phyloP scores from a whole-genome alignment of 2,113 vertebrate genomes.

The Motacilla tschutschensis region DNA sequence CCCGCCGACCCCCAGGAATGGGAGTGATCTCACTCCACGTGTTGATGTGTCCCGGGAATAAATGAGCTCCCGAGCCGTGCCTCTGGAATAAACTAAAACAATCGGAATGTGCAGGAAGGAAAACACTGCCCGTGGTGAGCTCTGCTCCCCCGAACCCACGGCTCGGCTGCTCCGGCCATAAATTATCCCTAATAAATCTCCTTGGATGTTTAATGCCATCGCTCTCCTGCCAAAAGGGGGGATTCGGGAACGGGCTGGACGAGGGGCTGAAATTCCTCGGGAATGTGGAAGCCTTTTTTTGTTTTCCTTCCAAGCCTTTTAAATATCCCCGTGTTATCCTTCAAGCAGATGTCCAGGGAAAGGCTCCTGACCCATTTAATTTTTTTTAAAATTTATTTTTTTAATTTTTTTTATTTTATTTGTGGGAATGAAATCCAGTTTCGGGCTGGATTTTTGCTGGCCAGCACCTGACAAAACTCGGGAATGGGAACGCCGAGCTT shows the following conservation, averaged over 20 bases:
- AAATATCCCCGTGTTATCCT: conserved; percentile 76
- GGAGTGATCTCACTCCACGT: conserved; percentile 77
- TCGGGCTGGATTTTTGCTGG: conserved; percentile 56
- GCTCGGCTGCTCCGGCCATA: conserved; percentile 69
- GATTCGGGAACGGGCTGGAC: conserved; percentile 54
- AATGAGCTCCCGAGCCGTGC: conserved; percentile 87
- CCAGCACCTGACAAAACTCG: conserved; percentile 92
- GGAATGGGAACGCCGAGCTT: conserved; percentile 66
- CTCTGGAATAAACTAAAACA: conserved; percentile 85
- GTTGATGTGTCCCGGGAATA: conserved; percentile 82
- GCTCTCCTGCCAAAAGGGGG: conserved; percentile 69
- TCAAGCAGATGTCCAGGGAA: conserved; percentile 91
- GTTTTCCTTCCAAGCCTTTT: conserved; percentile 84
- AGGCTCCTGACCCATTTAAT: conserved; percentile 80
- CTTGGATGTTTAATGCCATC: conserved; percentile 69
- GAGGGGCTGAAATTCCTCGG: conserved; percentile 69
- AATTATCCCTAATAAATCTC: conserved; percentile 84
- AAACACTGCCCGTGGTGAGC: conserved; percentile 76
- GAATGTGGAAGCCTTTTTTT: conserved; percentile 79
- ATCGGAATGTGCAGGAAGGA: conserved; percentile 79
- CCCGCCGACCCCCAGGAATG: conserved; percentile 54
- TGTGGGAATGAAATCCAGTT: conserved; percentile 67
- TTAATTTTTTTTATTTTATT: conserved; percentile 53
- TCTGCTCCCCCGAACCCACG: conserved; percentile 46
- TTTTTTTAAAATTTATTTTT: not conserved